Conservation (phyloP, 2,113 vertebrate genomes). For the Talpa occidentalis region DNA sequence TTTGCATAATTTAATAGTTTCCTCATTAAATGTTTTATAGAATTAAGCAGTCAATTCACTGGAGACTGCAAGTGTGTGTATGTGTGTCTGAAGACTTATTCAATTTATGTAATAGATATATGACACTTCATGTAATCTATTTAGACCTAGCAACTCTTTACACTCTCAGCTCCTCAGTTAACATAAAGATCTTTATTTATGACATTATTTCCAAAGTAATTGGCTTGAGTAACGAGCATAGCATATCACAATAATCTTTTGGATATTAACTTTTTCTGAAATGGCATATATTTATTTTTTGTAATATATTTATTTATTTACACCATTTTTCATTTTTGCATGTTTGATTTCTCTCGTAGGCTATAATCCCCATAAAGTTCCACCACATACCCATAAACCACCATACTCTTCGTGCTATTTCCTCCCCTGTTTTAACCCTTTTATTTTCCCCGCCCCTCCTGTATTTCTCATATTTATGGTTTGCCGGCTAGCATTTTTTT, state of each 20-base stretch:
- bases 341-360: too few relatives aligned
- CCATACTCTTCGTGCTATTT: too few relatives aligned
- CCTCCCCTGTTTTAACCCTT: too few relatives aligned
- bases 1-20: not conserved
- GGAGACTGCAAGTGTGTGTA: not conserved
- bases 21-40: not conserved
- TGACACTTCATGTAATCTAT: not conserved
- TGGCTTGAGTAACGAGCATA: not conserved
- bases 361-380: too few relatives aligned
- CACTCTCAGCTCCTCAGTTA: not conserved
- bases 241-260: not conserved
- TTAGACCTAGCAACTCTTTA: not conserved
- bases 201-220: not conserved
- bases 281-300: too few relatives aligned
- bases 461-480: too few relatives aligned
- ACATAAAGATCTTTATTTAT: not conserved
- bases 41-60: not conserved
- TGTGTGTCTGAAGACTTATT: not conserved
- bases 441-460: too few relatives aligned
- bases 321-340: too few relatives aligned
- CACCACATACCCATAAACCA: too few relatives aligned
- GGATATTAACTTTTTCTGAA: not conserved
- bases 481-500: too few relatives aligned
- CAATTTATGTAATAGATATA: not conserved
- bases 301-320: too few relatives aligned